These are phyloP conservation scores for Amphipoea oculea DNA, from an alignment of 2,888 invertebrate genomes.

Conservation along the genomic window DNA sequence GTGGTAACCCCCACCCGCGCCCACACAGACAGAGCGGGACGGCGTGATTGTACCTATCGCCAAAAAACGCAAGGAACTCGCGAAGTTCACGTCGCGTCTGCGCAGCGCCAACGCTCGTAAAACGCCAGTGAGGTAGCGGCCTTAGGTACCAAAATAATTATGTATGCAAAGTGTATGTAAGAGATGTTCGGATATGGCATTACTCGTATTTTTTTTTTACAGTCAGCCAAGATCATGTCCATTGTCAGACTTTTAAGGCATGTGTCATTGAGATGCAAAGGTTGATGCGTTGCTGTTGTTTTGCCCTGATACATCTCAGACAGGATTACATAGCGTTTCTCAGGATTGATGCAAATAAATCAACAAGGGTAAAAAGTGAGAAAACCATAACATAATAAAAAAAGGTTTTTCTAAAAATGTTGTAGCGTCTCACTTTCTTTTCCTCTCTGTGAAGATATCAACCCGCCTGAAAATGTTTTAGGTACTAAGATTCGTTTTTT, in stretches of 20 bases:
- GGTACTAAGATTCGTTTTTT: no score
- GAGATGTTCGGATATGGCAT: background rate
- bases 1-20: no score
- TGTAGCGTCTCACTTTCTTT: background rate
- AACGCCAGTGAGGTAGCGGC: no score
- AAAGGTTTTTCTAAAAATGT: background rate
- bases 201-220: background rate
- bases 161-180: constrained; percentile 7
- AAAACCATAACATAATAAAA: no score
- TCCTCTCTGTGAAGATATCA: background rate
- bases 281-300: background rate
- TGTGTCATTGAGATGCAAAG: background rate
- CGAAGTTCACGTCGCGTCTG: no score
- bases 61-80: no score
- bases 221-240: background rate
- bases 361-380: background rate
- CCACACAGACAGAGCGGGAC: no score
- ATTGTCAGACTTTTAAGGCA: background rate
- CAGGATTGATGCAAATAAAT: background rate
- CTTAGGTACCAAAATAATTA: background rate
- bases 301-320: background rate
- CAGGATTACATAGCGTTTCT: background rate
- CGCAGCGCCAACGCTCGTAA: no score
- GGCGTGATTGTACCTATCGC: no score
- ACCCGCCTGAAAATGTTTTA: background rate